A percentile compares a stretch with the other conserved stretches of the same genome.
phyloP scores from a whole-genome alignment of 2,888 invertebrate genomes.

The Dioctria linearis region DNA sequence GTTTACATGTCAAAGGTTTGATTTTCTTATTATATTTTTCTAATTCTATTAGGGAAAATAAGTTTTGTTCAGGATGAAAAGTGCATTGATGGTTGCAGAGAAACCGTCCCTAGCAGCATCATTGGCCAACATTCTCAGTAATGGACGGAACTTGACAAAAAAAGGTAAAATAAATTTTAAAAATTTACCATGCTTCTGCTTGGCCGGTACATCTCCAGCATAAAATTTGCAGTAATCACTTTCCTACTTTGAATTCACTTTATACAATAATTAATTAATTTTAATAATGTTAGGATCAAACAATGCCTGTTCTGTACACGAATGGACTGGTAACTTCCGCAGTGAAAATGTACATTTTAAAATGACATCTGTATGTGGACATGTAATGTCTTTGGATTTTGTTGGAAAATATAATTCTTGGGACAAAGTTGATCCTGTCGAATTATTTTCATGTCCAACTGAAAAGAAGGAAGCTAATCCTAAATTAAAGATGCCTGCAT shows the following conservation, averaged over 20 bases:
- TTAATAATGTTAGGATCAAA: conserved; percentile 78
- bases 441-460: conserved; percentile 92
- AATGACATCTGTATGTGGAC: conserved; percentile 99
- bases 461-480: conserved; percentile 97
- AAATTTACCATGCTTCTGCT: conserved; percentile 58
- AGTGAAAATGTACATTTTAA: conserved; percentile 83
- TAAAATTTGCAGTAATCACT: background rate
- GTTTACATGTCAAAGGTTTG: background rate
- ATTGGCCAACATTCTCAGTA: conserved; percentile 92
- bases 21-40: background rate
- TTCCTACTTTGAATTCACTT: conserved; percentile 35
- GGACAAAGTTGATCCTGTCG: conserved; percentile 97
- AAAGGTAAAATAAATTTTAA: conserved; percentile 76
- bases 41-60: background rate
- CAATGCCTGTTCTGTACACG: conserved; percentile 93
- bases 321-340: conserved; percentile 90
- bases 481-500: conserved; percentile 91
- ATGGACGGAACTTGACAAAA: conserved; percentile 82
- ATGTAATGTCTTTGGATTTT: conserved; percentile 97
- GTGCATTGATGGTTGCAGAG: conserved; percentile 97
- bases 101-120: conserved; percentile 98
- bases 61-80: conserved; percentile 75
- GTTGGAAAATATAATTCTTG: conserved; percentile 95
- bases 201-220: background rate
- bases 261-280: background rate